These are phyloP conservation scores for Latheticus oryzae DNA, from an alignment of 2,888 invertebrate genomes.

Conservation along the genomic window DNA sequence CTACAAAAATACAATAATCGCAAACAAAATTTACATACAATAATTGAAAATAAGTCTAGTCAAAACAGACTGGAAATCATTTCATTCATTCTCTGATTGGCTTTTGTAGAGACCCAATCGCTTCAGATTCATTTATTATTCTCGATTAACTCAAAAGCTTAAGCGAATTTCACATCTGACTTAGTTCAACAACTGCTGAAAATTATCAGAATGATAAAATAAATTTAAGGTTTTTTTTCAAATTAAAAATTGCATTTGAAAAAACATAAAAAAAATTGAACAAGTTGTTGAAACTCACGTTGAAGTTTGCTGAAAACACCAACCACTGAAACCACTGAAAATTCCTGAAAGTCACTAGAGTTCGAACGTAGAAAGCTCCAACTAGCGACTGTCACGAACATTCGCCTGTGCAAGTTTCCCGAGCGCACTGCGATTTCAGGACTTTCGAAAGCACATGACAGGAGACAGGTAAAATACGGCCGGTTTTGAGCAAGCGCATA, in stretches of 20 bases:
- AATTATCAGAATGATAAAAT: too few relatives aligned
- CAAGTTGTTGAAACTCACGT: conserved; percentile 15
- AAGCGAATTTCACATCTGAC: conserved; percentile 16
- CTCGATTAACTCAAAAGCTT: conserved; percentile 9
- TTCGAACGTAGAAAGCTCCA: conserved; percentile 14
- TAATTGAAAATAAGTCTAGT: conserved; percentile 5
- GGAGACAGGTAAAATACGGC: conserved; percentile 55
- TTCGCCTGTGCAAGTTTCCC: conserved; percentile 39
- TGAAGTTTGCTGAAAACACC: not conserved
- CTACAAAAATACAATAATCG: conserved; percentile 11
- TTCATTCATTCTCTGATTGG: conserved; percentile 5
- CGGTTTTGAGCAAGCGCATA: conserved; percentile 24
- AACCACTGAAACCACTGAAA: conserved; percentile 26
- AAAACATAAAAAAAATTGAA: too few relatives aligned
- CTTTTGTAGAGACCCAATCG: conserved; percentile 13
- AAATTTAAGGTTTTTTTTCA: too few relatives aligned
- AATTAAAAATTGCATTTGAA: too few relatives aligned
- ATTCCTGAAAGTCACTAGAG: conserved; percentile 14
- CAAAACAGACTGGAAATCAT: conserved; percentile 6
- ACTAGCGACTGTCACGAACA: conserved; percentile 27
- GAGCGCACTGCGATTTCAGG: conserved; percentile 55
- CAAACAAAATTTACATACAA: conserved; percentile 8
- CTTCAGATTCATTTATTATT: conserved; percentile 16
- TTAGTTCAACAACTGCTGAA: not conserved
- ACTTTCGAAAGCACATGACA: conserved; percentile 54